phyloP scores from a whole-genome alignment of 2,113 vertebrate genomes.

The Gobius niger region DNA sequence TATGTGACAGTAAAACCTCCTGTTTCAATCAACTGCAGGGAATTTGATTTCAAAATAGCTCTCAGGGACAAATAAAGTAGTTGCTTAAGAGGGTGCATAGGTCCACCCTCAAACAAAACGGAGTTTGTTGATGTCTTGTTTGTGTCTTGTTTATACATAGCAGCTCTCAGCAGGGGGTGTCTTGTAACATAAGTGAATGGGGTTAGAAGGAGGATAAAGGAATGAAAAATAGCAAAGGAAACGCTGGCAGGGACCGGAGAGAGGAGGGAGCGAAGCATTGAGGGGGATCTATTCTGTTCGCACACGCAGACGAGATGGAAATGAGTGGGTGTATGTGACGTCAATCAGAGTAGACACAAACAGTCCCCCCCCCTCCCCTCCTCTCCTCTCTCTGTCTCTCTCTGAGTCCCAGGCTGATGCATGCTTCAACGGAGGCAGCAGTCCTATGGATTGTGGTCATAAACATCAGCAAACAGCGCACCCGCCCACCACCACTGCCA shows the following conservation, averaged over 20 bases:
- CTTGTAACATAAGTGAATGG: constrained; percentile 43
- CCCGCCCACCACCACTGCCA: neutral
- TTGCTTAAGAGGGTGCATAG: neutral
- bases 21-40: too few species aligned
- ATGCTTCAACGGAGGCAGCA: constrained; percentile 55
- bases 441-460: constrained; percentile 35
- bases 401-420: constrained; percentile 55
- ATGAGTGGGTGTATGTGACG: constrained; percentile 77
- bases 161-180: constrained; percentile 36
- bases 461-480: constrained; percentile 32
- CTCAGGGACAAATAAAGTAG: neutral
- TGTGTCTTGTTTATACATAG: constrained; percentile 48
- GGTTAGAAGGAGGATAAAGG: constrained; percentile 39
- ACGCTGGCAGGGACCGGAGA: neutral
- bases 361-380: constrained; percentile 37
- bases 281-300: constrained; percentile 68
- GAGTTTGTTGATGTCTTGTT: constrained; percentile 53
- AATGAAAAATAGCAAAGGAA: constrained; percentile 12
- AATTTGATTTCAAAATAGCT: too few species aligned
- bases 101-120: neutral
- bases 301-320: constrained; percentile 71
- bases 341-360: constrained; percentile 69
- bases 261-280: constrained; percentile 52
- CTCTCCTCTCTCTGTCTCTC: neutral
- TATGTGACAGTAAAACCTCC: too few species aligned